A percentile compares a stretch with the other conserved stretches of the same genome.
Evolutionary conservation across 2,797 vertebrate species (phyloP).

Genomic region (Falco novaeseelandiae): DNA sequence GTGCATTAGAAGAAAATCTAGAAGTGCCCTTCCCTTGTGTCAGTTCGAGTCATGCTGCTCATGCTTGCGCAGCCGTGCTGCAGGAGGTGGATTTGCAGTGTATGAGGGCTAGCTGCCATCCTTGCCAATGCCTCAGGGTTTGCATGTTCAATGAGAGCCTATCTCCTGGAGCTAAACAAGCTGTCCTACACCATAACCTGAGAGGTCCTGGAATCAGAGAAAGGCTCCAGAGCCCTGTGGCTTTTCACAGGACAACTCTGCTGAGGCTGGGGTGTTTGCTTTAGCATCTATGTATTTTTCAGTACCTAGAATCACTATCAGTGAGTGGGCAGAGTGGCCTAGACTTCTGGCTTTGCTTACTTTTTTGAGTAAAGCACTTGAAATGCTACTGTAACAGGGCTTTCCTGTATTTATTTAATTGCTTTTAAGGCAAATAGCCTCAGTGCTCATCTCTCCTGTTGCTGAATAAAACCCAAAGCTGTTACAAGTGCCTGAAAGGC

Average conservation of each 20-base stretch:
- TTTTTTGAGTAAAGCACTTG: neutral
- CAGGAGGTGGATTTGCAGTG: too few relatives aligned
- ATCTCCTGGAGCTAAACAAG: neutral
- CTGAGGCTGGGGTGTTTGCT: neutral
- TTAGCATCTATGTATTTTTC: neutral
- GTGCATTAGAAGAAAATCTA: neutral
- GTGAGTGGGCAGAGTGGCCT: neutral
- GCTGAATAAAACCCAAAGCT: constrained; percentile 18
- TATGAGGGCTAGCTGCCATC: neutral
- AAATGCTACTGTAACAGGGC: neutral
- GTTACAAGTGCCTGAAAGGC: constrained; percentile 1
- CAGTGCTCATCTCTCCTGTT: neutral
- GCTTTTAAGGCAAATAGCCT: constrained; percentile 25
- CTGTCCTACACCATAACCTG: neutral
- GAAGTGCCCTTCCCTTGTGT: neutral
- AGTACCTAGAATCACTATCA: neutral
- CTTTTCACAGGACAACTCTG: neutral
- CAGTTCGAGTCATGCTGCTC: neutral
- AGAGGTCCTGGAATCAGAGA: neutral
- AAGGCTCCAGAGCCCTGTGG: neutral
- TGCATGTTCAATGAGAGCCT: neutral
- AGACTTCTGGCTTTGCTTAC: neutral
- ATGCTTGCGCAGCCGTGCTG: neutral
- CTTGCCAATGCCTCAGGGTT: neutral
- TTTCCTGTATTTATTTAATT: neutral